These are phyloP conservation scores for Cremastinae sp. DNA, from an alignment of 2,888 invertebrate species.

Conservation along the genomic window DNA sequence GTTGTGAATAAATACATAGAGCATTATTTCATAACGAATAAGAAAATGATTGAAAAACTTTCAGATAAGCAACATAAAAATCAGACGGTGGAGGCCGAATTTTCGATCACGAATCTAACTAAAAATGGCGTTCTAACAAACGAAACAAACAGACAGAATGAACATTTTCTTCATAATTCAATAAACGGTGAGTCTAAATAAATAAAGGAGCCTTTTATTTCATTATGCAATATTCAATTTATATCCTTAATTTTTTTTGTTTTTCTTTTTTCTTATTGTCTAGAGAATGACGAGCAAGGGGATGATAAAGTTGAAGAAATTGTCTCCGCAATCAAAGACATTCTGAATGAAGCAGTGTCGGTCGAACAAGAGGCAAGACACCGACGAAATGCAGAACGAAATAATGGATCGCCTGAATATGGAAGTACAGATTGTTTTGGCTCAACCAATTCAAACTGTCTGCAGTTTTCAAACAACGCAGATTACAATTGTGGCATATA, in stretches of 20 bases:
- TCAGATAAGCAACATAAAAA: conserved; percentile 32
- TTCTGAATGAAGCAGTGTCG: conserved; percentile 5
- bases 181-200: conserved; percentile 44
- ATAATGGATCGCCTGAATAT: conserved; percentile 29
- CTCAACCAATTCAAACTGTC: conserved; percentile 13
- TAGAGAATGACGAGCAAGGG: too few species aligned
- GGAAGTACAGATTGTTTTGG: conserved; percentile 20
- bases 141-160: conserved; percentile 45
- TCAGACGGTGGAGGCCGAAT: conserved; percentile 7
- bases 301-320: conserved; percentile 23
- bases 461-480: conserved; percentile 17
- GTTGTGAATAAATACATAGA: neutral
- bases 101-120: conserved; percentile 18
- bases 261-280: too few species aligned
- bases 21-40: too few species aligned
- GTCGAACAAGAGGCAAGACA: conserved; percentile 21
- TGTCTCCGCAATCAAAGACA: neutral
- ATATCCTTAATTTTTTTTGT: conserved; percentile 5
- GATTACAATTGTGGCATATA: conserved; percentile 10
- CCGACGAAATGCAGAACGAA: neutral
- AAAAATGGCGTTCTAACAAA: conserved; percentile 46
- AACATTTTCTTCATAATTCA: conserved; percentile 46
- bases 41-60: too few species aligned
- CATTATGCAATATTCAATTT: too few species aligned
- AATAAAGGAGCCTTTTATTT: too few species aligned